These are phyloP conservation scores for Diogma glabrata DNA, from an alignment of 2,888 invertebrate species.

Conservation along the genomic window DNA sequence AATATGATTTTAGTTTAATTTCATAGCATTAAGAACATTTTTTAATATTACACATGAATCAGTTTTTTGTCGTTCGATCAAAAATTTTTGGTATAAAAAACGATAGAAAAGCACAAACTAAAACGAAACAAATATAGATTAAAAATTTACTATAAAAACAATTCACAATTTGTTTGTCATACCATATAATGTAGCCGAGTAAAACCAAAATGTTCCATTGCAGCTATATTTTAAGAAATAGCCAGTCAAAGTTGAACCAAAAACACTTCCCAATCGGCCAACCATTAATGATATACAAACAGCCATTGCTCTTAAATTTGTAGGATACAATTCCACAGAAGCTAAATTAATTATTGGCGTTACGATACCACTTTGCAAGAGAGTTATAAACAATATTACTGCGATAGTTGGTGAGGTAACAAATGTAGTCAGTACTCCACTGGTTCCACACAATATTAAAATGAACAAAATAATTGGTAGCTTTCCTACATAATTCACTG, in stretches of 20 bases:
- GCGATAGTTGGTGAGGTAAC: conserved; percentile 24
- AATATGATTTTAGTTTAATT: too few species aligned
- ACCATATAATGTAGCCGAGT: too few species aligned
- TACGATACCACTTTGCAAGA: conserved; percentile 26
- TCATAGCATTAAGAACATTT: too few species aligned
- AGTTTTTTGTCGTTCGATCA: too few species aligned
- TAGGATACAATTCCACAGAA: conserved; percentile 32
- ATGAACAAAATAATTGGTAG: conserved; percentile 22
- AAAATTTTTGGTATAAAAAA: too few species aligned
- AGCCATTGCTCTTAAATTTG: conserved; percentile 38
- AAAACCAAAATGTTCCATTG: conserved; percentile 36
- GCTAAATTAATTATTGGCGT: conserved; percentile 29
- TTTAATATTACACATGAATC: too few species aligned
- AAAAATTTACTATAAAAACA: too few species aligned
- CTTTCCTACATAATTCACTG: conserved; percentile 27
- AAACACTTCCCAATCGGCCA: conserved; percentile 40
- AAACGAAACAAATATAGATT: too few species aligned
- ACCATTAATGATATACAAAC: conserved; percentile 41
- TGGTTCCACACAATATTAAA: too few species aligned
- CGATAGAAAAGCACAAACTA: too few species aligned
- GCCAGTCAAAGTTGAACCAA: conserved; percentile 38
- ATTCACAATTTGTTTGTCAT: too few species aligned
- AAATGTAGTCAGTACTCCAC: conserved; percentile 21
- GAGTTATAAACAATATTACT: conserved; percentile 25
- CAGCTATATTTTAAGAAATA: conserved; percentile 37